Conservation (phyloP, 2,888 invertebrate genomes). For the Acrocera orbiculus region DNA sequence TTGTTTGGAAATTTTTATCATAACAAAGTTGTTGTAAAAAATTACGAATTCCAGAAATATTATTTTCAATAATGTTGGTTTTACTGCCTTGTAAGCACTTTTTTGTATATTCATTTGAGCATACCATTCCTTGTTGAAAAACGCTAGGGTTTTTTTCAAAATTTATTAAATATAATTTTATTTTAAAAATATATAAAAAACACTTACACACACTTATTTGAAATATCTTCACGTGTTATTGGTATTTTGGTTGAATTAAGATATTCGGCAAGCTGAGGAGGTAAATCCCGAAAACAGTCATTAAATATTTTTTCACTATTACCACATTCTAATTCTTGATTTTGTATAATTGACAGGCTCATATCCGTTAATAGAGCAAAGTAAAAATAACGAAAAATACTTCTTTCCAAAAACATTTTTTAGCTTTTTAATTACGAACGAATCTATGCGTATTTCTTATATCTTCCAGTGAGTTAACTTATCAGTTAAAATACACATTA, state of each 20-base stretch:
- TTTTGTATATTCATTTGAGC: constrained; percentile 26
- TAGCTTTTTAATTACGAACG: no score
- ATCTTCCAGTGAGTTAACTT: no score
- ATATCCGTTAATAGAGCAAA: no score
- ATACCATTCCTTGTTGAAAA: constrained; percentile 26
- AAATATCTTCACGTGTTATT: constrained; percentile 23
- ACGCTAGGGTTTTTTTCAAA: constrained; percentile 20
- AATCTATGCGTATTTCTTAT: no score
- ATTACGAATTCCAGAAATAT: constrained; percentile 25
- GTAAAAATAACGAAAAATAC: no score
- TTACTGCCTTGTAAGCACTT: constrained; percentile 24
- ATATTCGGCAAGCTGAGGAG: constrained; percentile 26
- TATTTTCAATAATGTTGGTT: constrained; percentile 21
- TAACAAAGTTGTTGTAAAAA: constrained; percentile 26
- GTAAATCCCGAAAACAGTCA: constrained; percentile 26
- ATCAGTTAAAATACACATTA: no score
- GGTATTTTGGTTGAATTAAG: constrained; percentile 24
- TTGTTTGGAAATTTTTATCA: constrained; percentile 24
- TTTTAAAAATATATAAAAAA: not conserved
- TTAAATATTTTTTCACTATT: constrained; percentile 24
- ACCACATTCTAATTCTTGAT: constrained; percentile 17
- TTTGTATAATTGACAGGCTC: not conserved
- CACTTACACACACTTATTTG: constrained; percentile 28
- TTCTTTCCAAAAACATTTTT: no score
- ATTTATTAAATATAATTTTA: not conserved